Base-by-base conservation (phyloP, 64 coral and sea anemone species). In the Orbicella faveolata region DNA sequence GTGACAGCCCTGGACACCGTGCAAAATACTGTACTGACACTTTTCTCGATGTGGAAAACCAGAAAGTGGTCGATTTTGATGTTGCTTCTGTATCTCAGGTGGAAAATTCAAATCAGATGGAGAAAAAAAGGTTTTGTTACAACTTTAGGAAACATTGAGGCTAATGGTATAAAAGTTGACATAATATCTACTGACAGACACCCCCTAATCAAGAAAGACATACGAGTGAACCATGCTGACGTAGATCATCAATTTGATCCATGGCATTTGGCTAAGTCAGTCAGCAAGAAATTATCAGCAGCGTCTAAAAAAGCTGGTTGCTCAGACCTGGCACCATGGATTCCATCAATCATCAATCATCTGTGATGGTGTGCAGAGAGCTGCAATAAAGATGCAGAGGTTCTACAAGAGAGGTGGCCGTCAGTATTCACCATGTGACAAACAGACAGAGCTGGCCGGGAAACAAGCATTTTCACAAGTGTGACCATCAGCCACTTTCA, bases 251-350 rank as follows among this genome's bases (percentile, higher is more conserved):
- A 80, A 20, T 93, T 87, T 83, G 91, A 93, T 54, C 75, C 83
- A 9, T 93, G 91, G 91, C 91, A 93, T 34, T 11, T 93, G 35
- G 91, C 86, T 15, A 93, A 88, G 76, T 67, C 75, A 52, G 69
- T 93, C 9, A 93, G 75, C 13, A 93, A 93, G 37, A 92, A 92
- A 41, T 54, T 92, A 36, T 79, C 74, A 36, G 80, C 70, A 78
- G 80, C 70, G 73, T 74, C 90, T 52, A 86, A 85, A 63, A 84
- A 73, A 63, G 78, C 83, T 61, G 81, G 73, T 34, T 83, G 79
- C 48, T 44, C 66, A 1, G 79, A 76, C 23, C 53, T 91, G 36
- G n/a, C 72, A 52, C 35, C 81, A 37, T 91, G 90, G 80, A 91
- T 77, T 76, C 16, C 52, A 12, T 83, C 78, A 20, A 91, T 91